Evolutionary conservation across 92 coral and sea anemone species (phyloP), one percentile per base, ranked within the genome.

Genomic region (Zoanthus solanderi): DNA sequence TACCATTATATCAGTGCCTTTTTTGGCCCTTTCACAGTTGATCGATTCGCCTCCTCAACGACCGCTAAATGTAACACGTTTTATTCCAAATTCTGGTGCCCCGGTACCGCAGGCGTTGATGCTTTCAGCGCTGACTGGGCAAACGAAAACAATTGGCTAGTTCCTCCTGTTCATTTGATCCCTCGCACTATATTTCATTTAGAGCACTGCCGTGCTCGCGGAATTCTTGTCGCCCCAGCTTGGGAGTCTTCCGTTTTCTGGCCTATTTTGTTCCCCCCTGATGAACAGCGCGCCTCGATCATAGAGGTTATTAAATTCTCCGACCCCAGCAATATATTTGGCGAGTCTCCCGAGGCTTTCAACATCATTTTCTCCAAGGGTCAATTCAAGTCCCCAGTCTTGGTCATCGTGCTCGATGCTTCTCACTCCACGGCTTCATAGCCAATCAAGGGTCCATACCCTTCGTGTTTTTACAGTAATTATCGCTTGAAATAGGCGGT

Each of bases 121-220:
- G 45, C 78, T 42, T 10, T 74, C 52, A 11, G 50, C 50, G 10
- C 31, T 13, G 15, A 44, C n/a, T 74, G 78, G 78, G 78, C 23
- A 74, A 50, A 16, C 7, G 78, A 74, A 74, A 74, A 74, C 6
- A 74, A 74, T 30, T 74, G 78, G 47, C 31, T 2, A 7, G 78
- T 74, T 54, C 15, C 61, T 54, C 15, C 61, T 54, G 61, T 54
- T 54, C 15, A 2, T 54, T 54, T 54, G 2, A 54, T 54, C 61
- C 1, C 61, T 54, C 61, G 61, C 61, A 10, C 61, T 74, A 30
- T 74, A 17, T 28, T 14, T 15, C 6, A n/a, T 74, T n/a, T 74
- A 30, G 0, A 4, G 17, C 52, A 45, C 6, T 37, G 34, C 34
- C 46, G n/a, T 45, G 78, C 78, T 30, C 18, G n/a, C 34, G 7